Evolutionary conservation across 2,888 invertebrate species (phyloP).

Genomic region (Eremobia ochroleuca): DNA sequence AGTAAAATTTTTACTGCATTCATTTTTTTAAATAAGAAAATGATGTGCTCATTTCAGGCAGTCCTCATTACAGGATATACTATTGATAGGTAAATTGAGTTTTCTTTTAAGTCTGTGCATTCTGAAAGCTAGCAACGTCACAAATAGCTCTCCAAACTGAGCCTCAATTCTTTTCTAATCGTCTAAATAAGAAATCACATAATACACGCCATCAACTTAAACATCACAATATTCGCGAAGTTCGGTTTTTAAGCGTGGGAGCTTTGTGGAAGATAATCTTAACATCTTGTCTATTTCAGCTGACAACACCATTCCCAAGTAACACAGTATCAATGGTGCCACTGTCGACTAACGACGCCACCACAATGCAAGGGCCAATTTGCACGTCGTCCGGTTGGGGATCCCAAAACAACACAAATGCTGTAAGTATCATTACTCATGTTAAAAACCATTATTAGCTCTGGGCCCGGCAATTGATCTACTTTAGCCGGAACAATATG

Average conservation of each 20-base stretch:
- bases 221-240: neutral
- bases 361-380: fast-evolving
- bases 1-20: conserved; percentile 50
- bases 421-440: conserved; percentile 18
- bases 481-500: neutral
- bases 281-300: conserved; percentile 8
- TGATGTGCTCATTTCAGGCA: neutral
- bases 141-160: neutral
- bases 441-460: neutral
- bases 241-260: neutral
- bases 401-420: neutral
- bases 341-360: neutral
- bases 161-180: neutral
- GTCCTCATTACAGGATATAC: too few relatives aligned
- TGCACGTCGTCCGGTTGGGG: conserved; percentile 35
- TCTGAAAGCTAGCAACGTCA: neutral
- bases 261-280: too few relatives aligned
- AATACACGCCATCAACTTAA: neutral
- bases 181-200: neutral
- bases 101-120: neutral
- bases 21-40: neutral
- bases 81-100: too few relatives aligned
- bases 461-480: too few relatives aligned
- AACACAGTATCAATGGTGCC: neutral
- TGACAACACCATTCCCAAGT: conserved; percentile 4